These are phyloP conservation scores for Taeniopygia guttata DNA, from an alignment of 2,797 vertebrate genomes.

Conservation along the genomic window DNA sequence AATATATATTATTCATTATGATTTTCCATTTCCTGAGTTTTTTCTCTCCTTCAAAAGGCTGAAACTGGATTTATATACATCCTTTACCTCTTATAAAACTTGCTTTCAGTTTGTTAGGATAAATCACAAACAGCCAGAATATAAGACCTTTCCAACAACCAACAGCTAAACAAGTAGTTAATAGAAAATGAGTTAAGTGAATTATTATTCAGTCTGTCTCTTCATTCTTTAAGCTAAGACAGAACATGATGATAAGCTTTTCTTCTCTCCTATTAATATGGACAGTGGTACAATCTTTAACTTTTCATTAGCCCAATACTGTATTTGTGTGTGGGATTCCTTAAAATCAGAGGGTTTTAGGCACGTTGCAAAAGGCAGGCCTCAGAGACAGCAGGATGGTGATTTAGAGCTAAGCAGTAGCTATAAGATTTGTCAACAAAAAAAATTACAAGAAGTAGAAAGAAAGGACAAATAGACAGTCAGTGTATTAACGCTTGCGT, in stretches of 20 bases:
- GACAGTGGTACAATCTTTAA: not conserved
- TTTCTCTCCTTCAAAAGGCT: not conserved
- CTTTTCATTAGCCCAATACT: not conserved
- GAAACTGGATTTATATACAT: not conserved
- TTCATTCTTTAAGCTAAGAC: not conserved
- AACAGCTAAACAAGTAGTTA: not conserved
- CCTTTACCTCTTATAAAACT: not conserved
- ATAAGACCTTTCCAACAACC: not conserved
- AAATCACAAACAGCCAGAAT: not conserved
- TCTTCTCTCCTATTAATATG: not conserved
- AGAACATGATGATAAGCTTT: not conserved
- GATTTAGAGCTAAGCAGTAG: no score
- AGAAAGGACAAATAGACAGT: no score
- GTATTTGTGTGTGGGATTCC: not conserved
- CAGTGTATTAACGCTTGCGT: no score
- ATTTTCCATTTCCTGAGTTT: not conserved
- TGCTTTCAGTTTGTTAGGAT: not conserved
- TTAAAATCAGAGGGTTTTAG: no score
- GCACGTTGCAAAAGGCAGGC: no score
- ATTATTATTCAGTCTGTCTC: not conserved
- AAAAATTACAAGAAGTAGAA: no score
- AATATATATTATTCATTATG: not conserved
- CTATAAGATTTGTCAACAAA: no score
- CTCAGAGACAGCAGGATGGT: no score
- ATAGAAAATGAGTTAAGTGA: not conserved